Percentiles rank a stretch among this genome's conserved stretches.
phyloP scores from a whole-genome alignment of 2,888 invertebrate species.

The Cylloceria caligata region DNA sequence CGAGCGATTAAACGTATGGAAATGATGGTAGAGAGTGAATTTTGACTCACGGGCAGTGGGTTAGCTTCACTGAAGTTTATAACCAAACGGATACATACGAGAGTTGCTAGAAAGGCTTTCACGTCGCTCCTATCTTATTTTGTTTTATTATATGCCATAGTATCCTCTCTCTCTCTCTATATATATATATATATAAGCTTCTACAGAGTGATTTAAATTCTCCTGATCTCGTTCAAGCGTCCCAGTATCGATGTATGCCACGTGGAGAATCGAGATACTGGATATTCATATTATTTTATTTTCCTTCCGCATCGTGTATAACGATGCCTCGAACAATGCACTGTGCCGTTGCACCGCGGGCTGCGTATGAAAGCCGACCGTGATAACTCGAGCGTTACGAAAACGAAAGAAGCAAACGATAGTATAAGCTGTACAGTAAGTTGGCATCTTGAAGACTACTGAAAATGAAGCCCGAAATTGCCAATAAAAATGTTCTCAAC shows the following conservation, averaged over 20 bases:
- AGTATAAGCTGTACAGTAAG: background rate
- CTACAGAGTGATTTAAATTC: background rate
- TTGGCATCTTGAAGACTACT: background rate
- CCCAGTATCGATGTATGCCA: conserved; percentile 15
- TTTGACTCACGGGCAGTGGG: conserved; percentile 31
- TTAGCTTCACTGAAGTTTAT: background rate
- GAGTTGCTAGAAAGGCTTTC: conserved; percentile 17
- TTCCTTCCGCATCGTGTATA: conserved; percentile 41
- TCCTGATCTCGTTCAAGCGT: conserved; percentile 16
- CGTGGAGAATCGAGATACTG: conserved; percentile 24
- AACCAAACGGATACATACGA: background rate
- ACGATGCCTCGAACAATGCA: conserved; percentile 50
- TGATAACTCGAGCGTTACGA: conserved; percentile 57
- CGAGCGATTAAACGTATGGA: conserved; percentile 25
- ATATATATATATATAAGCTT: background rate
- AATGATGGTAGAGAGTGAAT: conserved; percentile 39
- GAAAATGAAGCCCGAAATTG: too few relatives aligned
- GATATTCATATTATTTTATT: conserved; percentile 25
- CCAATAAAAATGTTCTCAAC: background rate
- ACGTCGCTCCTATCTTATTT: conserved; percentile 5
- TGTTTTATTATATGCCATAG: background rate
- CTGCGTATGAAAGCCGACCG: conserved; percentile 31
- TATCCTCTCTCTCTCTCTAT: background rate
- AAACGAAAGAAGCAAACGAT: conserved; percentile 23
- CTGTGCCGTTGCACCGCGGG: conserved; percentile 20